Evolutionary conservation across 2,888 invertebrate genomes (phyloP), one percentile per base, ranked within the genome.

Genomic region (Flexamia atlantica): DNA sequence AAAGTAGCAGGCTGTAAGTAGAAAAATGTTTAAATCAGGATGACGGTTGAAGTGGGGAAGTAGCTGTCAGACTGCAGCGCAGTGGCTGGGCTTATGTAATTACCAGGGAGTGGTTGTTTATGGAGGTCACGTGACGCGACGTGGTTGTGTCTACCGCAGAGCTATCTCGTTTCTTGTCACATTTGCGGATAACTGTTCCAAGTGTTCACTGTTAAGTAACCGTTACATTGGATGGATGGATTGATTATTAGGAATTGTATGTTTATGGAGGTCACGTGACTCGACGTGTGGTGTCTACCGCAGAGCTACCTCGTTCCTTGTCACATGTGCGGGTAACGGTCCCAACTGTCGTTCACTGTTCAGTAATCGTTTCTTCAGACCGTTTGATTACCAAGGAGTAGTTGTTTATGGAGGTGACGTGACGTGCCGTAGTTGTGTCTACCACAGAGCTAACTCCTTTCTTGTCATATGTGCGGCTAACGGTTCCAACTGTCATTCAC

Each of bases 61-160:
- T 64, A 64, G 64, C 30, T 64, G 64, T 30, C 64, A 12, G 64
- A 28, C 28, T 64, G 28, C 28, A 28, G 28, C 30, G 64, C 64
- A 64, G 64, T 64, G 64, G 64, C 9, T 28, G 28, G 64, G 40
- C 40, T 72, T 42, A 40, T 42, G 40, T 72, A 72, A 72, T 72
- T 72, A 72, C 20, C 20, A 36, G 42, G 40, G 40, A 36, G 72
- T 72, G 42, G 72, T 72, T 36, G 72, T 72, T 72, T 72, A 72
- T 72, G 72, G 72, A 36, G n/a, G 40, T 20, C 72, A 72, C 72
- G 72, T 72, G 72, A 72, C 42, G 72, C 1, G 30, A 68, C 68
- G 68, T 68, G 68, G 32, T 17, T 30, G 36, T 42, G 25, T 23
- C 36, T 23, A 36, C 72, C 40, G 32, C 42, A 20, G 72, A 40